A percentile compares a stretch with the other conserved stretches of the same genome.
Conservation (phyloP, 1,140 invertebrate genomes). For the Holotrichia oblita region DNA sequence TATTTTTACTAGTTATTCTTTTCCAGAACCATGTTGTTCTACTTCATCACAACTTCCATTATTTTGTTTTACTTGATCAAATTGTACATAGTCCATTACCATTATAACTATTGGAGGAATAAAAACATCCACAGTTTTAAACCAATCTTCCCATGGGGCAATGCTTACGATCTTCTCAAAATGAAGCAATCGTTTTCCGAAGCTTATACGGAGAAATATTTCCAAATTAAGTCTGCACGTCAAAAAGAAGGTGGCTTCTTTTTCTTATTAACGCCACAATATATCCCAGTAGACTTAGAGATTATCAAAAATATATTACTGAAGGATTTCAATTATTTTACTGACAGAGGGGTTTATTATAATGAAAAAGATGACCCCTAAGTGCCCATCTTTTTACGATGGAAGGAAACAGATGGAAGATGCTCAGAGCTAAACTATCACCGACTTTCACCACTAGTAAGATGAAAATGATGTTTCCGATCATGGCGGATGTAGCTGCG, state of each 20-base stretch:
- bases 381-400: conserved; percentile 62
- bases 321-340: conserved; percentile 63
- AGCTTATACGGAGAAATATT: background rate
- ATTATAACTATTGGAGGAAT: background rate
- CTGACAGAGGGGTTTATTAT: conserved; percentile 58
- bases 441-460: conserved; percentile 60
- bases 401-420: conserved; percentile 61
- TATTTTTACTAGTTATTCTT: background rate
- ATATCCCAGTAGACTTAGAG: conserved; percentile 60
- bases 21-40: background rate
- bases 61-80: background rate
- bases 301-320: conserved; percentile 61
- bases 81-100: background rate
- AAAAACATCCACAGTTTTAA: background rate
- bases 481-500: conserved; percentile 22
- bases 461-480: conserved; percentile 41
- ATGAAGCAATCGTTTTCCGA: background rate
- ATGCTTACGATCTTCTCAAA: background rate
- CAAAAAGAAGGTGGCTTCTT: conserved; percentile 37
- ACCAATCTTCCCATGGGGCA: background rate
- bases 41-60: background rate
- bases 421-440: conserved; percentile 59
- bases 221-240: conserved; percentile 44
- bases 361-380: conserved; percentile 61
- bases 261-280: conserved; percentile 36